Base-by-base conservation (phyloP, 2,888 invertebrate species). In the Eupithecia vulgata region DNA sequence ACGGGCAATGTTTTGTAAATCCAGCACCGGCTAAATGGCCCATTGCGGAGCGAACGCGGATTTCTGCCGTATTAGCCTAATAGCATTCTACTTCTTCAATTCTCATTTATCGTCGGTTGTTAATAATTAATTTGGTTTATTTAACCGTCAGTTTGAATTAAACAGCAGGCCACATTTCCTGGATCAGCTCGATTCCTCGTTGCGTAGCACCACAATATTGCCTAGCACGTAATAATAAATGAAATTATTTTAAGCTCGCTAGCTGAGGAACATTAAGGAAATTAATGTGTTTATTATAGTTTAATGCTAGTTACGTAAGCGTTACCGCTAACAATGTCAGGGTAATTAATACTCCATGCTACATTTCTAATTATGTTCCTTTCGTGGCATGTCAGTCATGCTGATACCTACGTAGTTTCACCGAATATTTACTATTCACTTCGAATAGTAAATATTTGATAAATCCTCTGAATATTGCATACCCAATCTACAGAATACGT, bases 1-100 rank as follows among this genome's bases (percentile, higher is more conserved):
- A 89, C 85, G 79, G 82, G 87, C 88, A 88, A 88, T 90, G 91
- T 91, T 92, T 90, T 89, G 89, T 90, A 90, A 91, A 91, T 88
- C 91, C 89, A 89, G 83, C 88, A 82, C 80, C 76, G 79, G 85
- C 86, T 88, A 89, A 92, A 93, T 93, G 87, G 91, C 83, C 91
- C 89, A 91, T 92, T 91, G 88, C 85, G 90, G 88, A 78, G 82
- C 82, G 81, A 87, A 88, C 87, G 87, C 86, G 90, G 90, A 88
- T 90, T 90, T 88, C 87, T 84, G 84, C 88, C 84, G 90, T 90
- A 91, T 93, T 91, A 91, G 85, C 85, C 85, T 90, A 90, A 92
- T 89, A 87, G 89, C 87, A 80, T 84, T 87, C 87, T 86, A 88
- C 88, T 91, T 88, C 89, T 91, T 90, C 88, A 90, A 89, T 90